Evolutionary conservation across 1,140 invertebrate species (phyloP), one percentile per base, ranked within the genome.

Genomic region (Drosophila cardini): DNA sequence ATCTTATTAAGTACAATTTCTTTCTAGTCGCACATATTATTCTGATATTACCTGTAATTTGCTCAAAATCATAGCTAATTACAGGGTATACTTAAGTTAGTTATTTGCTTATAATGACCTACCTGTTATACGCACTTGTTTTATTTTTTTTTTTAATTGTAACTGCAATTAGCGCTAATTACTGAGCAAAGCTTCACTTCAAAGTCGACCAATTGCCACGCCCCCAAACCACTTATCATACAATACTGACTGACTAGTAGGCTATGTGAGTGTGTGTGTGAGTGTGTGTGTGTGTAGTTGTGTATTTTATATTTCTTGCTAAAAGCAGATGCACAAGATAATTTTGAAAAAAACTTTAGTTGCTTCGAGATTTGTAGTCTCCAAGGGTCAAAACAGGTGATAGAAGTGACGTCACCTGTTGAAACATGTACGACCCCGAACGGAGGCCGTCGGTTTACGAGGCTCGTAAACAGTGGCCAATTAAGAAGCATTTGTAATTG

Each of bases 401-500:
- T 11, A 10, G n/a, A 5, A 48, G 11, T 65, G 52, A 55, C 21
- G 40, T 18, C 45, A 21, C 26, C 45, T 64, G 10, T 55, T 65
- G 52, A 65, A 76, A 74, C 46, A 16, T 16, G 16, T 60, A 34
- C 53, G 57, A 34, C 30, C 43, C 58, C 52, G 71, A 71, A 32
- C 48, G 64, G 65, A 72, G 67, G 67, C 67, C 70, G 64, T 32
- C 48, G 42, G 63, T 74, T 82, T 69, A 70, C 53, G 52, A 67
- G 45, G 34, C 45, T 55, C 78, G 72, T 61, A 76, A 76, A 84
- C 45, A 26, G 57, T 43, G 45, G 45, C 73, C 67, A 79, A 83
- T 83, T 84, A 57, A 57, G 40, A 69, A 61, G 48, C 48, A 62
- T 74, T 80, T 83, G 65, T 73, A 83, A 85, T 83, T 80, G 67